Evolutionary conservation across 2,888 invertebrate genomes (phyloP).

Genomic region (Coecobrya sp.): DNA sequence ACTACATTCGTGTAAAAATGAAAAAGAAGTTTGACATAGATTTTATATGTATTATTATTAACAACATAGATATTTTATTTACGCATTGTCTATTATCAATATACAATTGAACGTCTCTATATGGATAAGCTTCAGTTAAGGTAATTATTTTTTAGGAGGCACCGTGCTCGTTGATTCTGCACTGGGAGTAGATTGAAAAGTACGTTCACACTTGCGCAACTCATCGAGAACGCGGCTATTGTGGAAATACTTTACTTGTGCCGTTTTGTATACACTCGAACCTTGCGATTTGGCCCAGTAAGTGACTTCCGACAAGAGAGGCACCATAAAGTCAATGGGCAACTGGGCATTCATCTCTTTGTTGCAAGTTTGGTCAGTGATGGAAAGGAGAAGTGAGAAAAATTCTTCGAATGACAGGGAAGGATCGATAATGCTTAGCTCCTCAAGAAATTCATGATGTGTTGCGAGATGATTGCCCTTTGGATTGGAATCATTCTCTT

Average conservation of each 20-base stretch:
- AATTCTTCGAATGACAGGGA: constrained; percentile 42
- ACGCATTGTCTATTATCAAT: too few relatives aligned
- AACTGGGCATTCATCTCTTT: neutral
- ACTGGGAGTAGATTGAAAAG: neutral
- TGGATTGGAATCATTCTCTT: neutral
- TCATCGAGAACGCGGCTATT: constrained; percentile 38
- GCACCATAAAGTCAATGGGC: constrained; percentile 23
- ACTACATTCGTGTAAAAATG: too few relatives aligned
- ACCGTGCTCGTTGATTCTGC: neutral
- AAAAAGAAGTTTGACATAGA: too few relatives aligned
- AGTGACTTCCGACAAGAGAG: constrained; percentile 23
- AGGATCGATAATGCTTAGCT: constrained; percentile 19
- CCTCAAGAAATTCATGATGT: constrained; percentile 44
- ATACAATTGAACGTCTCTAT: too few relatives aligned
- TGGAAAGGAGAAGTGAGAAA: neutral
- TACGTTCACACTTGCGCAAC: constrained; percentile 13
- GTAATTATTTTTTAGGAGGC: neutral
- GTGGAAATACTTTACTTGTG: constrained; percentile 59
- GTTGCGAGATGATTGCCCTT: constrained; percentile 3
- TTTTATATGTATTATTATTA: too few relatives aligned
- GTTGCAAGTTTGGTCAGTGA: constrained; percentile 17
- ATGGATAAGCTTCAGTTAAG: too few relatives aligned
- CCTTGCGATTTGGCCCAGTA: constrained; percentile 5
- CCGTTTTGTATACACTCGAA: constrained; percentile 25
- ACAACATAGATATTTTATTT: too few relatives aligned